Evolutionary conservation across 2,113 vertebrate species (phyloP), one percentile per base, ranked within the genome.

Genomic region (Lontra canadensis): DNA sequence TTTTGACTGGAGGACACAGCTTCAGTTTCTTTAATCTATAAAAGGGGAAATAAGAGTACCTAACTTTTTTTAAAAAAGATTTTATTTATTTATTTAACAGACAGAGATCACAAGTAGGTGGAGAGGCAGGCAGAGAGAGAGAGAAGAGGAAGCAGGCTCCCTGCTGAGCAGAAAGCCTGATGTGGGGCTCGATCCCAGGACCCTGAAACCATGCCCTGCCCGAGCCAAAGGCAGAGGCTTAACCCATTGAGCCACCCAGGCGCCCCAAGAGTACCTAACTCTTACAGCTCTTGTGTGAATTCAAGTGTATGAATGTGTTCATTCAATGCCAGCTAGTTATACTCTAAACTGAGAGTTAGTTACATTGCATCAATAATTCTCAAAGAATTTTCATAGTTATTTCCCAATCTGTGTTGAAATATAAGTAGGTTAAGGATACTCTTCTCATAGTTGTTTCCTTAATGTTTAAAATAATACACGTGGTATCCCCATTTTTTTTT

Each of bases 341-440:
- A 26, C 34, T 88, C 25, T 42, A 79, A 57, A 39, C 29, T 39
- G 21, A 74, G 67, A 85, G 36, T 49, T 71, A 36, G 34, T 90
- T 80, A 23, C 52, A 15, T 10, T 39, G 69, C 4, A 14, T 92
- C 52, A 47, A 78, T 52, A 65, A 78, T 76, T 59, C 74, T 87
- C 67, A 84, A 74, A 89, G 88, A 93, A 81, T 90, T 86, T 65
- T 89, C 88, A n/a, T 34, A 81, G 91, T 34, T 86, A 73, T 92
- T 96, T 94, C 76, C 59, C 42, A 86, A 36, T 81, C 39, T 69
- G 84, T 74, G 79, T 67, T 94, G 80, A 89, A 94, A 42, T 67
- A 31, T 23, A 84, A 88, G 25, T 55, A 63, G 92, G n/a, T 63
- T 73, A 88, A 95, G 44, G 25, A 78, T 67, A 7, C 42, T 73